phyloP scores from a whole-genome alignment of 2,888 invertebrate species.

The Ophion ventricosus region DNA sequence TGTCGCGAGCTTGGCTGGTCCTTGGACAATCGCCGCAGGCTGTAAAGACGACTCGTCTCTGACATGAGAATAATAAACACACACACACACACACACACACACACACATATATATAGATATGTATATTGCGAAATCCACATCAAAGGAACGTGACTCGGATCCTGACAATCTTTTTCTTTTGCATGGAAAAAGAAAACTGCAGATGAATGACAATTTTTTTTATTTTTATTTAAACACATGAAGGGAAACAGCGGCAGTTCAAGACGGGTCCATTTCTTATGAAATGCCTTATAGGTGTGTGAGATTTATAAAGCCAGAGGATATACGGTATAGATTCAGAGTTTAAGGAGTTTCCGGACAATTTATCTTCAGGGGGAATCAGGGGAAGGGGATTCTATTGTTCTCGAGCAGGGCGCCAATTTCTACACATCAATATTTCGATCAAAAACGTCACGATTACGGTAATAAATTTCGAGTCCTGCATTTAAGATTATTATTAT shows the following conservation, averaged over 20 bases:
- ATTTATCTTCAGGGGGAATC: too few species aligned
- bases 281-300: neutral
- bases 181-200: too few species aligned
- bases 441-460: too few species aligned
- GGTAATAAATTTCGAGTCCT: too few species aligned
- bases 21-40: conserved; percentile 51
- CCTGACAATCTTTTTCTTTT: neutral
- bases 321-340: neutral
- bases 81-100: conserved; percentile 22
- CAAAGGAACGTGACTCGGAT: neutral
- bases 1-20: conserved; percentile 10
- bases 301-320: neutral
- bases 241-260: neutral
- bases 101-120: neutral
- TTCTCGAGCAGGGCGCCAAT: too few species aligned
- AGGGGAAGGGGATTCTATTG: too few species aligned
- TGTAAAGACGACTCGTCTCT: conserved; percentile 39
- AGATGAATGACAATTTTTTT: neutral
- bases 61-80: conserved; percentile 37
- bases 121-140: neutral
- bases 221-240: neutral
- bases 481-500: too few species aligned
- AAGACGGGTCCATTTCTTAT: neutral
- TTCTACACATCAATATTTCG: too few species aligned
- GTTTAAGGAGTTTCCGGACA: too few species aligned